Evolutionary conservation across 2,113 vertebrate genomes (phyloP), one percentile per base, ranked within the genome.

Genomic region (Buteo buteo): DNA sequence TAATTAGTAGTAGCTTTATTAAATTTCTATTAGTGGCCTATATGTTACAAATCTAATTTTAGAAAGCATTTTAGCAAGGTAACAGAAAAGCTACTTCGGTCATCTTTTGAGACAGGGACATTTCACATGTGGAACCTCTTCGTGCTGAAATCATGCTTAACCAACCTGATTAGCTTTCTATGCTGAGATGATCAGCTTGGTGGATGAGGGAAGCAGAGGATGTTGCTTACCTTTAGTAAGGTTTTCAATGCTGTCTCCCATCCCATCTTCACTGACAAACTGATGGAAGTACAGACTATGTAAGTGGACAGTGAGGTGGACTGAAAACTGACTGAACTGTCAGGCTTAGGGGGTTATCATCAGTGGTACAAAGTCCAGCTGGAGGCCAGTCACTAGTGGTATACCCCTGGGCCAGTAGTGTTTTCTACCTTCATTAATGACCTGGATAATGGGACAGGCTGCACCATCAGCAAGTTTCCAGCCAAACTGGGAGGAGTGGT

Each of bases 11-110:
- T 44, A 79, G 69, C 36, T 85, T 76, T 86, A 93, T 83, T 74
- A 59, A 25, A 85, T 90, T 80, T 80, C 57, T 82, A 29, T 78
- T 44, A 64, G 40, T 9, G 7, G 21, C 55, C 80, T 86, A 36
- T 38, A 55, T 52, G 26, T 67, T 92, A 73, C 4, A 7, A 87
- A 85, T 61, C 50, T 78, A 45, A 64, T 88, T 96, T 95, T 88
- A 69, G 65, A 64, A 79, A 78, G 58, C 10, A 34, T 84, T 93
- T 88, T 59, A 90, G 15, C 40, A 69, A 61, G 20, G 42, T 77
- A 86, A 36, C 44, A 77, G 77, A 61, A 86, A 91, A 87, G 42
- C 14, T n/a, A 19, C 34, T 64, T 80, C 25, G 28, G 61, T n/a
- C 4, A 29, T 47, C 42, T 61, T 83, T 42, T 76, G 49, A 55